Base-by-base conservation (phyloP, 2,113 vertebrate species). In the Varanus komodoensis region DNA sequence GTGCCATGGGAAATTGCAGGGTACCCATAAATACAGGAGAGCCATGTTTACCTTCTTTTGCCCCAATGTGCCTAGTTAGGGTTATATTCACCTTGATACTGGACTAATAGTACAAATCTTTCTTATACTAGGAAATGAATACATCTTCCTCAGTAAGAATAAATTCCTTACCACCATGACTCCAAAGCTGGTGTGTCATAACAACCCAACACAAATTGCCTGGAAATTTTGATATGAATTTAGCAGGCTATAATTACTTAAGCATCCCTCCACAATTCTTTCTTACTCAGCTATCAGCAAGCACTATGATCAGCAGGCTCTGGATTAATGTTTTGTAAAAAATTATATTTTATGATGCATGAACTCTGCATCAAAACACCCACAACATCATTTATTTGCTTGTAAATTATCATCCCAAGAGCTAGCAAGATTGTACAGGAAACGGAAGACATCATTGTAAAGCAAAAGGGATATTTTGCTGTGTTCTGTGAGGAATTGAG, bases 291-390 rank as follows among this genome's bases (percentile, higher is more conserved):
- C 50, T 50, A 86, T 81, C 27, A 81, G 50, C 79, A 52, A 81
- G 78, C 21, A 80, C 34, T 80, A 80, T 81, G 79, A 11, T 81
- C 27, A 54, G 29, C 1, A 0, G 0, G 1, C 85, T 86, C 21
- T 2, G 0, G 0, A 48, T 61, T 91, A 85, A 71, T 94, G 80
- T 79, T 92, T 74, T 34, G 1, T 19, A 88, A 91, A 83, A 74
- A 90, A 68, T 27, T 87, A 32, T 87, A 64, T 77, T 15, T 87
- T 44, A 64, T 8, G 15, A 75, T 64, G 25, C 8, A 75, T 57
- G 15, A 21, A 67, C 15, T 32, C 38, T 50, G 57, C 34, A 67
- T 78, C 38, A 78, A 64, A 87, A 78, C 15, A 79, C 86, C 74
- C 78, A 77, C 15, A 64, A 64, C 78, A 15, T 48, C 15, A 78